These are phyloP conservation scores for Megamerina dolium DNA, from an alignment of 2,888 invertebrate species.

Conservation along the genomic window DNA sequence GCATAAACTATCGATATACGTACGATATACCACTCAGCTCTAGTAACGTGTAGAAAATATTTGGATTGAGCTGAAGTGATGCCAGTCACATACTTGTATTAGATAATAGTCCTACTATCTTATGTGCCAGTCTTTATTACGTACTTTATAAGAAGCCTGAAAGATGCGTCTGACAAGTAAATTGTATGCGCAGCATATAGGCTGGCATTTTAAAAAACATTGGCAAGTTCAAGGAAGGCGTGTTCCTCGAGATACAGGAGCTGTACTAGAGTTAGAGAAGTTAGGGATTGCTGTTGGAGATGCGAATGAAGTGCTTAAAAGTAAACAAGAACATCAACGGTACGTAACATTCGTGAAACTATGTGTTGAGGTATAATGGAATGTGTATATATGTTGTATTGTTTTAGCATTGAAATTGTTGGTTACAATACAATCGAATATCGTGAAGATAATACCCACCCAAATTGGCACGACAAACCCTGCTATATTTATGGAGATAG, in stretches of 20 bases:
- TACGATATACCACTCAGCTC: too few species aligned
- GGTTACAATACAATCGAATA: constrained; percentile 25
- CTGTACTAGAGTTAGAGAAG: constrained; percentile 53
- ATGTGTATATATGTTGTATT: not conserved
- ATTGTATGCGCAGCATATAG: constrained; percentile 64
- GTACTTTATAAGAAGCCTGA: too few species aligned
- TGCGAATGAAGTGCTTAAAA: constrained; percentile 56
- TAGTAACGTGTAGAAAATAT: too few species aligned
- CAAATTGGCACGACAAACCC: constrained; percentile 59
- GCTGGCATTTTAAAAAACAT: constrained; percentile 64
- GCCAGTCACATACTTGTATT: too few species aligned
- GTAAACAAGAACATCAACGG: constrained; percentile 37
- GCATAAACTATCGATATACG: too few species aligned
- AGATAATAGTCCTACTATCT: too few species aligned
- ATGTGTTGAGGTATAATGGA: constrained; percentile 13
- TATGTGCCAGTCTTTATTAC: too few species aligned
- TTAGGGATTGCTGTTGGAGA: constrained; percentile 59
- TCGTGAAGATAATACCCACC: constrained; percentile 56
- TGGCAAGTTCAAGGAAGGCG: constrained; percentile 66
- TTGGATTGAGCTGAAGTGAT: too few species aligned
- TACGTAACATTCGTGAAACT: constrained; percentile 11
- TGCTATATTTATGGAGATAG: constrained; percentile 58
- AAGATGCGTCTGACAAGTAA: constrained; percentile 62
- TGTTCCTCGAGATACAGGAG: constrained; percentile 53
- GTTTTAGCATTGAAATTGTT: constrained; percentile 16